A percentile compares a stretch with the other conserved stretches of the same genome.
phyloP scores from a whole-genome alignment of 1,140 invertebrate genomes.

The roundworm (Caenorhabditis elegans) region DNA sequence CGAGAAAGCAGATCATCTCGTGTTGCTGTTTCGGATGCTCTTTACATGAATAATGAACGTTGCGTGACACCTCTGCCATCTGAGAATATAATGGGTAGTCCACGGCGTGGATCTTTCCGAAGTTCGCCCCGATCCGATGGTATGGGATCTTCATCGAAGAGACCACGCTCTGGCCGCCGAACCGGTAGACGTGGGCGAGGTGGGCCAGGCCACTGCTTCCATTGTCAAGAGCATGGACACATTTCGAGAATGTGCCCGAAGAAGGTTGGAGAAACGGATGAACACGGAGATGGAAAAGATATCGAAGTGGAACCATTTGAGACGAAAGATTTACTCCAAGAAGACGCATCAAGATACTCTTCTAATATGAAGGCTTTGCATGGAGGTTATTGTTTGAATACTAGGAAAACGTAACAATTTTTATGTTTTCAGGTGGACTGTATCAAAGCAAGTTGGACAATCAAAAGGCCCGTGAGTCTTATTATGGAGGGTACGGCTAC shows the following conservation, averaged over 20 bases:
- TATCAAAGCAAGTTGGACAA: neutral
- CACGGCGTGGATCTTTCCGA: neutral
- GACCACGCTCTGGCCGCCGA: neutral
- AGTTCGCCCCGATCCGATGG: neutral
- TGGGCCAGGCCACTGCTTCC: neutral
- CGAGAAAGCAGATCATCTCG: neutral
- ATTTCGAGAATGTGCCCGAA: constrained; percentile 12
- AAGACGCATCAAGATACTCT: too few species aligned
- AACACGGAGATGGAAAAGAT: neutral
- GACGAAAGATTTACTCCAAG: too few species aligned
- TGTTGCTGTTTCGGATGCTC: neutral
- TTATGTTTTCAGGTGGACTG: neutral
- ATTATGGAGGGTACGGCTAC: neutral
- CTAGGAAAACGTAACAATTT: too few species aligned
- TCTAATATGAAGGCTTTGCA: too few species aligned
- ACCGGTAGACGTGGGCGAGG: neutral
- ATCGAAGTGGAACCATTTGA: too few species aligned
- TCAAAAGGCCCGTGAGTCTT: neutral
- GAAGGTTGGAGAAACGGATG: neutral
- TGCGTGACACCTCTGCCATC: neutral
- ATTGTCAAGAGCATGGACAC: constrained; percentile 18
- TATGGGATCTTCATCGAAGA: neutral
- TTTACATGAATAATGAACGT: neutral
- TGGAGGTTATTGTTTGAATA: too few species aligned
- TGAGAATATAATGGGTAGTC: neutral